Evolutionary conservation across 2,113 vertebrate species (phyloP).

Genomic region (Psettodes erumei): DNA sequence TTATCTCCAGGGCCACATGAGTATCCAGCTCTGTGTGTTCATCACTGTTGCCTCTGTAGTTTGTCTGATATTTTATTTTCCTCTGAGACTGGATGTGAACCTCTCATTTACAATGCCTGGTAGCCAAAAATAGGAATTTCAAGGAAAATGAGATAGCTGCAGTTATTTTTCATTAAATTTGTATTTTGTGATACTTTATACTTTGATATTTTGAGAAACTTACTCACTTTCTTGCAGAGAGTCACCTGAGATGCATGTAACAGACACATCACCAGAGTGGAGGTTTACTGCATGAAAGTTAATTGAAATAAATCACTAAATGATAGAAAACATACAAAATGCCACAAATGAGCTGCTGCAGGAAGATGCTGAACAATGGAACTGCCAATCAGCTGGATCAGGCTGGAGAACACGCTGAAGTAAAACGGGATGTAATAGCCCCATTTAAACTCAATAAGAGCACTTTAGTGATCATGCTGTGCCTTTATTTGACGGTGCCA

Average conservation of each 20-base stretch:
- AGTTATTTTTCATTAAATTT: background rate
- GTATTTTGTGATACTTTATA: background rate
- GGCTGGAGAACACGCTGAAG: background rate
- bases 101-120: background rate
- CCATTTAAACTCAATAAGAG: slow-evolving; percentile 42
- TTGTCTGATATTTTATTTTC: slow-evolving; percentile 12
- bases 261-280: background rate
- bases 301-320: background rate
- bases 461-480: slow-evolving; percentile 30
- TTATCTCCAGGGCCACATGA: slow-evolving; percentile 17
- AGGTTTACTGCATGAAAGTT: background rate
- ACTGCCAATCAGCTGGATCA: background rate
- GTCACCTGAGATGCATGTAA: background rate
- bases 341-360: background rate
- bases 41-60: slow-evolving; percentile 4
- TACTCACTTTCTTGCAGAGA: background rate
- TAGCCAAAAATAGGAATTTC: background rate
- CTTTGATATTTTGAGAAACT: slow-evolving; percentile 8
- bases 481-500: slow-evolving; percentile 17
- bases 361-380: background rate
- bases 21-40: slow-evolving; percentile 28
- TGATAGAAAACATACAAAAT: background rate
- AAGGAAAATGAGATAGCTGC: background rate
- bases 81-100: background rate
- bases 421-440: background rate